Evolutionary conservation across 2,113 vertebrate species (phyloP).

Genomic region (Alaudala cheleensis): DNA sequence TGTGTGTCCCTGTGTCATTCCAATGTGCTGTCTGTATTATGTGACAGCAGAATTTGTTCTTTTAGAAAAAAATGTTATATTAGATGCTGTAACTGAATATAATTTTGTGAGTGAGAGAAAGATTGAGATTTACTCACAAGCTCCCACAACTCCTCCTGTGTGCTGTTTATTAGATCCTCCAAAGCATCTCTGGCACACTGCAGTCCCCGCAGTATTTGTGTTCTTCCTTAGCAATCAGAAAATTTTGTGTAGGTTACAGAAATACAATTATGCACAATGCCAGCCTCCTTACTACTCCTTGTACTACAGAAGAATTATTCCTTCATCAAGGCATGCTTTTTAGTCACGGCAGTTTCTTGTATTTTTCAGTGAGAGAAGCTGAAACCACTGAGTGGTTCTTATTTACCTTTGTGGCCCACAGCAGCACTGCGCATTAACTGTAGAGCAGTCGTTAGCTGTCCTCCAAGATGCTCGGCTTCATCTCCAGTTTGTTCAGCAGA

Average conservation of each 20-base stretch:
- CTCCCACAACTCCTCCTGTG: neutral
- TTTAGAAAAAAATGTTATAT: neutral
- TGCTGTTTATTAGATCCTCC: neutral
- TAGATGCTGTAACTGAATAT: neutral
- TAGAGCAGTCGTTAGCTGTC: neutral
- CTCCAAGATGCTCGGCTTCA: neutral
- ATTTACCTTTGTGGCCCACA: neutral
- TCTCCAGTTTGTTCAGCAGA: neutral
- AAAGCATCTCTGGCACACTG: neutral
- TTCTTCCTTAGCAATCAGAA: neutral
- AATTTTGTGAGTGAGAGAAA: neutral
- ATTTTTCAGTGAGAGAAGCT: neutral
- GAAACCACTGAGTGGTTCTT: neutral
- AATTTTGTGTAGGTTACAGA: neutral
- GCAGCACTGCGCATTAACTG: neutral
- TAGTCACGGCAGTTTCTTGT: neutral
- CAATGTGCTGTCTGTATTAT: neutral
- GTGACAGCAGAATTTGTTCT: neutral
- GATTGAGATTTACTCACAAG: neutral
- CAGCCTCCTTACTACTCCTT: neutral
- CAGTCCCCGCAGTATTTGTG: neutral
- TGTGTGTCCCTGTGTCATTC: neutral
- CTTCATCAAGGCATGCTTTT: neutral
- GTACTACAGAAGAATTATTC: neutral
- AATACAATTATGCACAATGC: neutral